Percentiles rank a stretch among this genome's conserved stretches.
phyloP scores from a whole-genome alignment of 2,113 vertebrate genomes.

The Crotalus horridus region DNA sequence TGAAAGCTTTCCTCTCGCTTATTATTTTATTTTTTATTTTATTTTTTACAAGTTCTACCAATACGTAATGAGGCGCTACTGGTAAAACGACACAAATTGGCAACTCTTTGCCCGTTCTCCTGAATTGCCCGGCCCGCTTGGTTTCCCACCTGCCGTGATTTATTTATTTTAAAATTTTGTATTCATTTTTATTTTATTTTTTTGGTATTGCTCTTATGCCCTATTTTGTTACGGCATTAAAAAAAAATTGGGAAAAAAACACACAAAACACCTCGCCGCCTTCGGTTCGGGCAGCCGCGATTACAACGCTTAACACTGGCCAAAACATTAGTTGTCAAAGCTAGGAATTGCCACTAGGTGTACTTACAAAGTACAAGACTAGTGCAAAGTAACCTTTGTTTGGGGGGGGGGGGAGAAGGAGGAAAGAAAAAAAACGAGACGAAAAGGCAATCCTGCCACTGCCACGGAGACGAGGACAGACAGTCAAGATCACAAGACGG shows the following conservation, averaged over 20 bases:
- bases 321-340: slow-evolving; percentile 68
- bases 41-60: slow-evolving; percentile 81
- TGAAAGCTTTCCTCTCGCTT: slow-evolving; percentile 79
- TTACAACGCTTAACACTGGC: slow-evolving; percentile 68
- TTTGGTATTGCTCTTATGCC: slow-evolving; percentile 69
- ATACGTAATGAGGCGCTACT: slow-evolving; percentile 76
- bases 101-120: slow-evolving; percentile 66
- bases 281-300: slow-evolving; percentile 40
- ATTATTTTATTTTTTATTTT: slow-evolving; percentile 60
- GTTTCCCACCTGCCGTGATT: background rate
- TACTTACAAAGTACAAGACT: slow-evolving; percentile 73
- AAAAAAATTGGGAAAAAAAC: background rate
- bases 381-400: slow-evolving; percentile 61
- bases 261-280: slow-evolving; percentile 45
- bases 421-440: slow-evolving; percentile 50
- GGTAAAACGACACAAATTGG: slow-evolving; percentile 79
- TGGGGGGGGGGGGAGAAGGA: background rate
- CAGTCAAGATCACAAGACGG: slow-evolving; percentile 73
- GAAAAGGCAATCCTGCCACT: slow-evolving; percentile 70
- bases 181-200: background rate
- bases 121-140: slow-evolving; percentile 51
- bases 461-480: slow-evolving; percentile 74
- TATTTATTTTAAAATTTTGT: no score
- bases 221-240: slow-evolving; percentile 53
- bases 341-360: slow-evolving; percentile 66